Conservation (phyloP, 2,888 invertebrate species). For the Lomographa bimaculata region DNA sequence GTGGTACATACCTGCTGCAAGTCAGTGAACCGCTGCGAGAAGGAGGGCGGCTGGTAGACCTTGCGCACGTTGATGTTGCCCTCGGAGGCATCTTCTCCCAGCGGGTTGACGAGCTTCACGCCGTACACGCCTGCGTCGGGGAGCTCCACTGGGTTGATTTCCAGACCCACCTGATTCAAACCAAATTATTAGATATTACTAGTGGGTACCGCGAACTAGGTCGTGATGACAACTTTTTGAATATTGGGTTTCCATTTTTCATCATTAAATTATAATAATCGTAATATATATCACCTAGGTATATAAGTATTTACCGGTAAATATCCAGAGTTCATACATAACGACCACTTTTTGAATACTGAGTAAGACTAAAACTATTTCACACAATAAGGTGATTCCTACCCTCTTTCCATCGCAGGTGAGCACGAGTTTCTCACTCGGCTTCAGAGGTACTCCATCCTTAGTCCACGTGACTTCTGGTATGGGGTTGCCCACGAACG, state of each 20-base stretch:
- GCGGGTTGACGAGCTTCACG: slow-evolving; percentile 89
- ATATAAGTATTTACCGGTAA: too few species aligned
- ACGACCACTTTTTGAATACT: too few species aligned
- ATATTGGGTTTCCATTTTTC: too few species aligned
- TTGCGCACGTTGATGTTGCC: slow-evolving; percentile 90
- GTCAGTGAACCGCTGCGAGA: slow-evolving; percentile 86
- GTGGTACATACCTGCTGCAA: slow-evolving; percentile 81
- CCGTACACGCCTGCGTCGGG: slow-evolving; percentile 91
- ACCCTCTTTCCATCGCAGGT: slow-evolving; percentile 93
- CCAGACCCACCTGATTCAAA: slow-evolving; percentile 87
- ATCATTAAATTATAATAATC: too few species aligned
- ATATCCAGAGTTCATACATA: too few species aligned
- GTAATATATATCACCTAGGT: too few species aligned
- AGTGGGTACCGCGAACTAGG: too few species aligned
- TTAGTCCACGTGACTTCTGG: slow-evolving; percentile 92
- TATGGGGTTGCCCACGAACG: slow-evolving; percentile 91
- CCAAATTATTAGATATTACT: too few species aligned
- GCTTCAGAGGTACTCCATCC: slow-evolving; percentile 86
- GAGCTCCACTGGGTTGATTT: slow-evolving; percentile 87
- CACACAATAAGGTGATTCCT: too few species aligned
- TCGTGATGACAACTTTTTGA: too few species aligned
- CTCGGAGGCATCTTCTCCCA: slow-evolving; percentile 88
- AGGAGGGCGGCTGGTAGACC: slow-evolving; percentile 90
- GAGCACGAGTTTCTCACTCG: slow-evolving; percentile 87
- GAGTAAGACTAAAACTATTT: too few species aligned